These are phyloP conservation scores for Oligia fasciuncula DNA, from an alignment of 2,888 invertebrate species.

Conservation along the genomic window DNA sequence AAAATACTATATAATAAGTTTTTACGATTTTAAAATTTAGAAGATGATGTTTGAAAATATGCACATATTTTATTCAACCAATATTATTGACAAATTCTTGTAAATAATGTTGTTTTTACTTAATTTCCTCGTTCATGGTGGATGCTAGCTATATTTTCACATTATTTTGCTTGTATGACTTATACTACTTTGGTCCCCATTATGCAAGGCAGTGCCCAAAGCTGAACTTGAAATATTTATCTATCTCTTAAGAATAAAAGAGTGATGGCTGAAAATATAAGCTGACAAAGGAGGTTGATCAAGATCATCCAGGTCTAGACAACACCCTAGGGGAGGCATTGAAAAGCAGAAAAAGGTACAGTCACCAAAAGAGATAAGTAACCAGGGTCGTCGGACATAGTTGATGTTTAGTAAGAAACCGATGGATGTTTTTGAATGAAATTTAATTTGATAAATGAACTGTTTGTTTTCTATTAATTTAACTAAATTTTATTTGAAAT, in stretches of 20 bases:
- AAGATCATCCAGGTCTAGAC: background rate
- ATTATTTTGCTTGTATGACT: background rate
- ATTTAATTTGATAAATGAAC: background rate
- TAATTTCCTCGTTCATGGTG: background rate
- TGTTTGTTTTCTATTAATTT: background rate
- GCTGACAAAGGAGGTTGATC: background rate
- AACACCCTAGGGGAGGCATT: background rate
- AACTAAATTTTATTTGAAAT: background rate
- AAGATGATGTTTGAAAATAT: slow-evolving; percentile 5
- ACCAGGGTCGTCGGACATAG: background rate
- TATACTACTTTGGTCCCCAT: background rate
- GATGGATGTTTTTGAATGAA: background rate
- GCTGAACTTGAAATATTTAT: background rate
- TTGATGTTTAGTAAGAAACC: background rate
- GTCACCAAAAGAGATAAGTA: background rate
- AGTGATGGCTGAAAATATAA: background rate
- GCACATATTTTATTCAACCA: slow-evolving; percentile 27
- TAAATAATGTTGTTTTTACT: background rate
- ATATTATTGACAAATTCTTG: slow-evolving; percentile 1
- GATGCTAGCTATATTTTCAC: background rate
- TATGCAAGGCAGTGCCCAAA: background rate
- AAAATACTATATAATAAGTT: slow-evolving; percentile 2
- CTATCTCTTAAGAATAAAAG: background rate
- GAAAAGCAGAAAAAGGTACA: background rate
- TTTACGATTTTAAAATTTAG: background rate